Evolutionary conservation across 2,888 invertebrate species (phyloP), one percentile per base, ranked within the genome.

Genomic region (Rhamnusium bicolor): DNA sequence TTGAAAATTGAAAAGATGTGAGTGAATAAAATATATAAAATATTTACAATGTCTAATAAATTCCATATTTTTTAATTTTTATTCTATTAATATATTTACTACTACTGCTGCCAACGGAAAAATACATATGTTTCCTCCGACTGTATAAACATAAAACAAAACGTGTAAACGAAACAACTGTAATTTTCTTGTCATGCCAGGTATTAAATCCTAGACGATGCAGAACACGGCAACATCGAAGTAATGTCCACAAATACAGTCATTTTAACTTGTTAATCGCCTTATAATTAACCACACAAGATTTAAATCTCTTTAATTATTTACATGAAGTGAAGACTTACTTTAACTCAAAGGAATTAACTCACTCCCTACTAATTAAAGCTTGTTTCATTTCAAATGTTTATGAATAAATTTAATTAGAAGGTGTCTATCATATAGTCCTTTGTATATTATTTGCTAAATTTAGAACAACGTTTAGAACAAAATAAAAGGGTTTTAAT

Each of bases 261-360:
- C 32, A 53, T 19, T 56, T 14, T 32, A 21, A 67, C 46, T 67
- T 54, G 67, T 46, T 67, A 67, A 67, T 67, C 67, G 54, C 40
- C 67, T 67, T 67, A 56, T 67, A 67, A 67, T 67, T 67, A 67
- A 67, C 67, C 56, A 40, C 40, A 27, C 67, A 56, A 46, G 67
- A 67, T 56, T 67, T 40, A 67, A 56, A 56, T 24, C 67, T 67
- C 67, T 53, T 65, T 67, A 67, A 67, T 67, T 67, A 67, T 67
- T 56, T 56, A 46, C 56, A 24, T 56, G 46, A 12, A 21, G 18
- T 16, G 46, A 21, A 2, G 46, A 40, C 40, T 40, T 40, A 12
- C n/a, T 40, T 32, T 7, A n/a, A 40, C 21, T 21, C 61, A 47
- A 47, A 61, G 61, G 58, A 24, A 61, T 61, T 61, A 40, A 40